A percentile compares a stretch with the other conserved stretches of the same genome.
Evolutionary conservation across 2,113 vertebrate genomes (phyloP).

Genomic region (Phylloscopus trochilus): DNA sequence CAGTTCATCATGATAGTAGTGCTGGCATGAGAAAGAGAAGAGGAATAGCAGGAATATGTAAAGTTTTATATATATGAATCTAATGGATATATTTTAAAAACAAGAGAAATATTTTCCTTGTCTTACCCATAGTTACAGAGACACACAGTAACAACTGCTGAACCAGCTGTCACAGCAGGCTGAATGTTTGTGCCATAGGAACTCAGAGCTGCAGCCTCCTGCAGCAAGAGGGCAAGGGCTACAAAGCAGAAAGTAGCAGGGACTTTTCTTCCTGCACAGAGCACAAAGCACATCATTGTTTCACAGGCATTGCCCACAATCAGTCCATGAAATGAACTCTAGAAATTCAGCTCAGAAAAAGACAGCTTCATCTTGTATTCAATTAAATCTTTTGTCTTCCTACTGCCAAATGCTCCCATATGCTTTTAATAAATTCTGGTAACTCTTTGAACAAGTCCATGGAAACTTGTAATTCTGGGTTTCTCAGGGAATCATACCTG

Average conservation of each 20-base stretch:
- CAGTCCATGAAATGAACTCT: neutral
- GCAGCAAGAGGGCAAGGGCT: neutral
- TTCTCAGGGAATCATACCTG: neutral
- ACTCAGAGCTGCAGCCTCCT: neutral
- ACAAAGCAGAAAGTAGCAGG: rapidly evolving
- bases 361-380: neutral
- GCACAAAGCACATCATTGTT: neutral
- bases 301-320: neutral
- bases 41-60: neutral
- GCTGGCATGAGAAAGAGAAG: neutral
- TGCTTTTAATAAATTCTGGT: neutral
- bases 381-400: neutral
- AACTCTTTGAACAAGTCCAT: neutral
- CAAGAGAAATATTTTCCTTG: neutral
- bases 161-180: neutral
- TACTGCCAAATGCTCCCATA: neutral
- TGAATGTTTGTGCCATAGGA: neutral
- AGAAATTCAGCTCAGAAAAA: neutral
- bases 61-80: neutral
- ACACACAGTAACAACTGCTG: neutral
- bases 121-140: neutral
- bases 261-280: rapidly evolving
- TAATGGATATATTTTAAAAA: neutral
- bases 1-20: neutral
- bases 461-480: neutral